Percentiles rank a stretch among this genome's conserved stretches.
Conservation (phyloP, 2,888 invertebrate species). For the Hydrotaea cyrtoneurina region DNA sequence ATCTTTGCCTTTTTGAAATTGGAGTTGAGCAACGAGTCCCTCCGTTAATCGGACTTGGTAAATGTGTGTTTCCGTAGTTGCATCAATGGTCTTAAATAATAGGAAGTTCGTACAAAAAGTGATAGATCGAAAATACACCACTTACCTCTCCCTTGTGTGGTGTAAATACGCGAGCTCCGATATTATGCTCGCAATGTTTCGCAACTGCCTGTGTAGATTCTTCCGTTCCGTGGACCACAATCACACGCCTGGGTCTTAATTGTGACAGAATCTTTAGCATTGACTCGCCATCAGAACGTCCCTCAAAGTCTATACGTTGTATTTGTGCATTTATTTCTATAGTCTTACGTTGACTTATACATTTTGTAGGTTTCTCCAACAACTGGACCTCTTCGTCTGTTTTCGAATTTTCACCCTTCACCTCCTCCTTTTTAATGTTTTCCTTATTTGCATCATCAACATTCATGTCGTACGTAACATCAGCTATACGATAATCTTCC, state of each 20-base stretch:
- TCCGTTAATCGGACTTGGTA: constrained; percentile 98
- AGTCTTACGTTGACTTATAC: constrained; percentile 87
- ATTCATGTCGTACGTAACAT: constrained; percentile 81
- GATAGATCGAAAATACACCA: background rate
- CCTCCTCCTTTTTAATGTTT: constrained; percentile 76
- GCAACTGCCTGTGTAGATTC: constrained; percentile 87
- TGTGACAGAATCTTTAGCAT: constrained; percentile 90
- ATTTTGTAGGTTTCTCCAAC: constrained; percentile 94
- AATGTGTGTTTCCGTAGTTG: constrained; percentile 98
- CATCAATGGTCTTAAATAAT: constrained; percentile 85
- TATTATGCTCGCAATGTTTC: constrained; percentile 85
- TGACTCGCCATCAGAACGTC: constrained; percentile 93
- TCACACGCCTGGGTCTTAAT: constrained; percentile 90
- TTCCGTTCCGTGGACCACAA: constrained; percentile 87
- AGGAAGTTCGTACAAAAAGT: background rate
- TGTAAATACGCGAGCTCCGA: constrained; percentile 89
- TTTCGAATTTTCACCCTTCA: constrained; percentile 67
- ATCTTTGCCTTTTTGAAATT: constrained; percentile 92
- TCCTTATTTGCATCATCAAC: constrained; percentile 77
- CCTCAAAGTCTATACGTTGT: constrained; percentile 98
- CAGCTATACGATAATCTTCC: constrained; percentile 94
- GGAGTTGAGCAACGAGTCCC: constrained; percentile 91
- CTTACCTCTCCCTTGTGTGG: constrained; percentile 89
- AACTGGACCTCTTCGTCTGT: constrained; percentile 76
- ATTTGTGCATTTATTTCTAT: constrained; percentile 92